Conservation (phyloP, 2,113 vertebrate genomes). For the Tragelaphus imberbis region DNA sequence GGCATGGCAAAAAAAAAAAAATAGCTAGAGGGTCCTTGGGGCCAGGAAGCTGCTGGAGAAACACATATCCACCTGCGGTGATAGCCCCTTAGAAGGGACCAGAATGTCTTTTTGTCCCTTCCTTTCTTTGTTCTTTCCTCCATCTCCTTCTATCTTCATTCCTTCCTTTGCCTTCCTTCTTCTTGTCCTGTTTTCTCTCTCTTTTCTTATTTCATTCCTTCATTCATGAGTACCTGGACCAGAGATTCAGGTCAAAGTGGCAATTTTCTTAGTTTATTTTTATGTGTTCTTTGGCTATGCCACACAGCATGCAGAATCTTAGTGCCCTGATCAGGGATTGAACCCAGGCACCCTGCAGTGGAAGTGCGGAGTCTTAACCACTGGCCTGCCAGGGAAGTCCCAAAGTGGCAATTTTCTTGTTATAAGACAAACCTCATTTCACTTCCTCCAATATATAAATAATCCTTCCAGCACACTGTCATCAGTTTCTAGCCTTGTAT, state of each 20-base stretch:
- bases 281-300: background rate
- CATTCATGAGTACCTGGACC: background rate
- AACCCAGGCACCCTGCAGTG: background rate
- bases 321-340: background rate
- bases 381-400: background rate
- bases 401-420: background rate
- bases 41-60: background rate
- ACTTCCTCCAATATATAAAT: background rate
- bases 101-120: background rate
- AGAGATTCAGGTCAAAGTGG: background rate
- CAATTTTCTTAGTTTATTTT: background rate
- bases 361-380: background rate
- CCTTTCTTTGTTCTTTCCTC: background rate
- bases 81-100: background rate
- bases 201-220: background rate
- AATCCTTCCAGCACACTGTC: background rate
- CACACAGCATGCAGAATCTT: background rate
- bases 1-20: background rate
- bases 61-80: accelerated
- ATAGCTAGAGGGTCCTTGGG: background rate
- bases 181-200: background rate
- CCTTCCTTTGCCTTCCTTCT: background rate
- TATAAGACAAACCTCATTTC: background rate
- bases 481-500: background rate
- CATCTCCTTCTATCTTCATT: background rate